phyloP scores from a whole-genome alignment of 2,113 vertebrate genomes.

The Varanus komodoensis region DNA sequence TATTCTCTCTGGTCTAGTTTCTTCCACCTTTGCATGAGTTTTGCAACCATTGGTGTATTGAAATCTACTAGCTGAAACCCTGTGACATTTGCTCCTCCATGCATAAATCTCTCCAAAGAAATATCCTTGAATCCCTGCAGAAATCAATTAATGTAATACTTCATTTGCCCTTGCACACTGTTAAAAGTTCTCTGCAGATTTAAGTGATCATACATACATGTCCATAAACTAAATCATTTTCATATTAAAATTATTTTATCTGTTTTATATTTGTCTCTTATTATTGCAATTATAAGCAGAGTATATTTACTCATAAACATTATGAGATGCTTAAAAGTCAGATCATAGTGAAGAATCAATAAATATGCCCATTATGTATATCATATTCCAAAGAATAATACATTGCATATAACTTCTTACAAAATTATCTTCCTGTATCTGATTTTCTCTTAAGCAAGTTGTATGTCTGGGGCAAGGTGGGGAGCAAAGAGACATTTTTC shows the following conservation, averaged over 20 bases:
- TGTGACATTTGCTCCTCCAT: constrained; percentile 96
- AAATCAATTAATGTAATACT: constrained; percentile 55
- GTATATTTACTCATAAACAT: neutral
- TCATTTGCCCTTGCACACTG: constrained; percentile 34
- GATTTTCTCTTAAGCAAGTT: neutral
- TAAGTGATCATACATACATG: constrained; percentile 37
- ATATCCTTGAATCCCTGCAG: constrained; percentile 97
- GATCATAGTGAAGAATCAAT: neutral
- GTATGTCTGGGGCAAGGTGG: too few relatives aligned
- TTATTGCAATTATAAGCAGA: neutral
- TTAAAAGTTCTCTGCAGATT: constrained; percentile 7
- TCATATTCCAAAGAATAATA: constrained; percentile 5
- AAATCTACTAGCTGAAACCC: constrained; percentile 99
- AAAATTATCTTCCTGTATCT: neutral
- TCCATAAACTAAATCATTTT: neutral
- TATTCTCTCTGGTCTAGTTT: constrained; percentile 98
- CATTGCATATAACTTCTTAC: neutral
- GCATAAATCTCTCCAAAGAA: constrained; percentile 97
- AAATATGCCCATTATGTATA: neutral
- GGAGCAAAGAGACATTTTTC: too few relatives aligned
- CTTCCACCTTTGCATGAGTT: constrained; percentile 99
- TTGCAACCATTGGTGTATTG: constrained; percentile 93
- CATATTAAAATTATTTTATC: neutral
- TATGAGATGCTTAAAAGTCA: neutral
- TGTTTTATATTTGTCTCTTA: neutral